These are phyloP conservation scores for Spilosoma lubricipeda DNA, from an alignment of 2,888 invertebrate genomes.

Conservation along the genomic window DNA sequence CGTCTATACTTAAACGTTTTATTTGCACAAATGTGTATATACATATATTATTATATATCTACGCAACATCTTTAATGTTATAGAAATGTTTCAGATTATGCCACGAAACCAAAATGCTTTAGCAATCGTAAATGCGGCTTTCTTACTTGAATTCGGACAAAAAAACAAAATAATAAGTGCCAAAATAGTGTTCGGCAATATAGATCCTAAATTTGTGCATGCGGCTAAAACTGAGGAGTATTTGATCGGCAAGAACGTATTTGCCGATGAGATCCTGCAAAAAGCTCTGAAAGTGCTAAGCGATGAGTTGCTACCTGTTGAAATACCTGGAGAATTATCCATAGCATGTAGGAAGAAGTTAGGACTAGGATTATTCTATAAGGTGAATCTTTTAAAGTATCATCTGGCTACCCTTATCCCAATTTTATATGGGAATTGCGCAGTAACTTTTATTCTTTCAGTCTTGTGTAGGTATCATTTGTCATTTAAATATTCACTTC, in stretches of 20 bases:
- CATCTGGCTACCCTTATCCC: no score
- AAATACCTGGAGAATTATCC: slow-evolving; percentile 88
- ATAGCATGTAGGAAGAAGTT: slow-evolving; percentile 89
- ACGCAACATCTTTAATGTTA: neutral
- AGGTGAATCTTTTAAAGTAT: slow-evolving; percentile 80
- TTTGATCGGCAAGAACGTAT: slow-evolving; percentile 76
- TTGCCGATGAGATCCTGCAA: slow-evolving; percentile 74
- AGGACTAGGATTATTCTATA: slow-evolving; percentile 92
- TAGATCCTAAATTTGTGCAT: slow-evolving; percentile 85
- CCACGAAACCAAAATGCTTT: slow-evolving; percentile 91
- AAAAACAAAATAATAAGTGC: slow-evolving; percentile 68
- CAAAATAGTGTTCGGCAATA: slow-evolving; percentile 89
- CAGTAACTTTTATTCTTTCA: no score
- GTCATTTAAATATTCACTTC: no score
- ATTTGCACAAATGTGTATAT: neutral
- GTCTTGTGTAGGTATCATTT: no score
- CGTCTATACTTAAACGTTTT: neutral
- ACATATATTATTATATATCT: neutral
- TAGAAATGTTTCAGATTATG: slow-evolving; percentile 86
- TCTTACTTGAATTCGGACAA: slow-evolving; percentile 86
- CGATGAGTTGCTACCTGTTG: slow-evolving; percentile 88
- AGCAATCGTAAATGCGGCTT: slow-evolving; percentile 92
- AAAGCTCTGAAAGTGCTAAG: slow-evolving; percentile 83
- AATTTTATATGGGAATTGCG: no score
- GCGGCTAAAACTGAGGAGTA: slow-evolving; percentile 87